Evolutionary conservation across 2,113 vertebrate genomes (phyloP).

Genomic region (Catharus fuscescens): DNA sequence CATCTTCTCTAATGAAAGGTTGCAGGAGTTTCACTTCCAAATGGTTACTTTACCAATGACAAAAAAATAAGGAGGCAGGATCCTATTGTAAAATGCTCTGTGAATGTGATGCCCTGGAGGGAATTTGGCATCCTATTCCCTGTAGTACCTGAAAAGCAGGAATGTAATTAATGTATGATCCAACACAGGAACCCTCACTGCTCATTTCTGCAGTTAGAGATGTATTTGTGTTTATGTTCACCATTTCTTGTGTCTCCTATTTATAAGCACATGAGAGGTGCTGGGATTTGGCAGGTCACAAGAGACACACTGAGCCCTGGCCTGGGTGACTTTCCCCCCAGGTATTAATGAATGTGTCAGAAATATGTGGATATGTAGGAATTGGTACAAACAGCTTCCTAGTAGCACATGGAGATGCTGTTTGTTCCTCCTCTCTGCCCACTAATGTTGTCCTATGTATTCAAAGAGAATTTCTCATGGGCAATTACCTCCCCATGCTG

Average conservation of each 20-base stretch:
- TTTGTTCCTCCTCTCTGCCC: not conserved
- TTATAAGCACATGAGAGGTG: not conserved
- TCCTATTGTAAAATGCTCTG: not conserved
- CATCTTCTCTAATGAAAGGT: slow-evolving; percentile 30
- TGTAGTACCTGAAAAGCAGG: not conserved
- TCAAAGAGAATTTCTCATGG: not conserved
- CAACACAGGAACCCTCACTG: not conserved
- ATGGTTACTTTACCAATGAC: not conserved
- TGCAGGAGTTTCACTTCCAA: slow-evolving; percentile 25
- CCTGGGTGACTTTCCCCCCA: not conserved
- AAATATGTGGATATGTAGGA: not conserved
- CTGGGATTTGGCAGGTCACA: not conserved
- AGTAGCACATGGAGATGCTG: not conserved
- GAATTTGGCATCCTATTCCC: not conserved
- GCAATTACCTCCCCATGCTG: not conserved
- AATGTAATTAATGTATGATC: not conserved
- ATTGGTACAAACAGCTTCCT: not conserved
- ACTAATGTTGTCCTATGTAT: not conserved
- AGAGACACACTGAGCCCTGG: not conserved
- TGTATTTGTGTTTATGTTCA: not conserved
- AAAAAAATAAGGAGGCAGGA: not conserved
- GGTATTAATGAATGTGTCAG: not conserved
- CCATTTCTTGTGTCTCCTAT: not conserved
- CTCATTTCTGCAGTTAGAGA: not conserved
- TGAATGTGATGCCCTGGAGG: not conserved